phyloP scores from a whole-genome alignment of 2,888 invertebrate genomes.

The Coenonympha arcania region DNA sequence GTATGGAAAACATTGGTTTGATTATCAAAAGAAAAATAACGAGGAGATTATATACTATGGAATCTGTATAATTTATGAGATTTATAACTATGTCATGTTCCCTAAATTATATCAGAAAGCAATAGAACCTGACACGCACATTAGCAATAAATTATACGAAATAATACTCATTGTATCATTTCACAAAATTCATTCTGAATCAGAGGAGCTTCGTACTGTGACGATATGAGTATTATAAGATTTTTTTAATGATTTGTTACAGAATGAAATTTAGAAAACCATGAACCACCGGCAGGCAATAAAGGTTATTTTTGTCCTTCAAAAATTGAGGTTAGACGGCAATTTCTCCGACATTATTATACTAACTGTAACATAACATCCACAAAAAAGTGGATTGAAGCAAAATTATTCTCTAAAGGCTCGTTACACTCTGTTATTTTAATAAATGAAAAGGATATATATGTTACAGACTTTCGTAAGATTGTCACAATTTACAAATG shows the following conservation, averaged over 20 bases:
- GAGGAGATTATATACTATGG: background rate
- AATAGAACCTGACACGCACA: conserved; percentile 4
- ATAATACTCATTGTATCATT: conserved; percentile 4
- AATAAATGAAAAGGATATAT: no score
- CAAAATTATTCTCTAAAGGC: no score
- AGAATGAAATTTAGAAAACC: background rate
- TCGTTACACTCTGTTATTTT: no score
- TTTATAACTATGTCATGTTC: background rate
- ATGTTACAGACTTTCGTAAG: no score
- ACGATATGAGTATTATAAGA: no score
- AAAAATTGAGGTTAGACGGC: background rate
- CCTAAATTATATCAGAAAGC: background rate
- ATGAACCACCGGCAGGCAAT: no score
- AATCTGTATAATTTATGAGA: background rate
- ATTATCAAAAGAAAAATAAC: background rate
- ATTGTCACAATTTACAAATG: no score
- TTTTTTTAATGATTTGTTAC: background rate
- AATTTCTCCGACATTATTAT: no score
- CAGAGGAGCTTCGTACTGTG: background rate
- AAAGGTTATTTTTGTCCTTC: no score
- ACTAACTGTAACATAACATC: no score
- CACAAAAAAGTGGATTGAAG: no score
- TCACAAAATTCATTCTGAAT: conserved; percentile 3
- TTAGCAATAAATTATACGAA: conserved; percentile 5
- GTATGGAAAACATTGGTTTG: no score